Base-by-base conservation (phyloP, 2,113 vertebrate genomes). In the Rhinogobius similis region DNA sequence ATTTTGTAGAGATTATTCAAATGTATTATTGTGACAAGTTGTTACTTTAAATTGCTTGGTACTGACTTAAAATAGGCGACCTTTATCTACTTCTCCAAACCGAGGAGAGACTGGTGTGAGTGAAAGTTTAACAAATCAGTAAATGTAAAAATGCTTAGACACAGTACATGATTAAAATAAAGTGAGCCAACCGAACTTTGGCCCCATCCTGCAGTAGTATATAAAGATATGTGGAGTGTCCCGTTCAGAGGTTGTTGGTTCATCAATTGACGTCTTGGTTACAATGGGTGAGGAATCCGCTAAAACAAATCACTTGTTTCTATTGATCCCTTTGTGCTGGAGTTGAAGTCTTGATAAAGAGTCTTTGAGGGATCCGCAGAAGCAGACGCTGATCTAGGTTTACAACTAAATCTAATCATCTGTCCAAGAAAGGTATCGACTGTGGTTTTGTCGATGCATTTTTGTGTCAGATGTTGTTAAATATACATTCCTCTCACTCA, bases 251-350 rank as follows among this genome's bases (percentile, higher is more conserved):
- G 55, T 29, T 29, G 26, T 1, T 29, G 26, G 24, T 29, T 29
- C 14, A 27, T 56, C 53, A 16, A 58, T 23, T 27, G 53, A 56
- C 21, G 23, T 56, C 24, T 56, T 26, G 24, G n/a, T 26, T 10
- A 56, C 53, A 26, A 56, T 27, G n/a, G 55, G 24, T 29, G 14
- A 7, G 21, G 26, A 58, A 58, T 58, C 26, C 26, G 18, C 55
- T 58, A 29, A 58, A 29, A 58, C 55, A 18, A 58, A 29, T 29
- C 26, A 58, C 55, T 58, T 29, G 55, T 29, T 58, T 26, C 26
- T 58, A 58, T 29, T 20, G 55, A 58, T 58, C 55, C 26, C 8
- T 58, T 58, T 29, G 55, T 58, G 24, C 55, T 29, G 55, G 14
- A 18, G 55, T 29, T 16, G 9, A 18, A 18, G 26, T 18, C 55